Percentiles rank a stretch among this genome's conserved stretches.
Evolutionary conservation across 2,797 vertebrate genomes (phyloP).

Genomic region (Hyperoplus immaculatus): DNA sequence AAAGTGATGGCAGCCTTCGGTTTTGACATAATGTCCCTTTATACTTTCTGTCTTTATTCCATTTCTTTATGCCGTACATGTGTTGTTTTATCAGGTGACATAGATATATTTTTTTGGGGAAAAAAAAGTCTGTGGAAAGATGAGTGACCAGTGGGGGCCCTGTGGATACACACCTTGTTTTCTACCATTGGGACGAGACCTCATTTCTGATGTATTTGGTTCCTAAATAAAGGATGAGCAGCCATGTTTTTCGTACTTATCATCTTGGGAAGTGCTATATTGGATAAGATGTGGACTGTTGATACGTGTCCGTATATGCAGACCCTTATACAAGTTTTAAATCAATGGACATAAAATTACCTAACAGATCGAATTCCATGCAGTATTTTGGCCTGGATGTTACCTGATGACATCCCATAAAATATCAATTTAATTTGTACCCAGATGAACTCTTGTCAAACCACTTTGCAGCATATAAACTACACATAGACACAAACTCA

Average conservation of each 20-base stretch:
- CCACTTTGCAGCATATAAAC: constrained; percentile 58
- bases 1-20: not conserved
- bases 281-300: constrained; percentile 23
- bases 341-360: constrained; percentile 34
- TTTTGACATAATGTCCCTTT: not conserved
- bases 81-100: not conserved
- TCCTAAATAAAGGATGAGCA: constrained; percentile 37
- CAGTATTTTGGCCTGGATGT: constrained; percentile 62
- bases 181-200: no score
- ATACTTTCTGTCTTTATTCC: not conserved
- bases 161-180: no score
- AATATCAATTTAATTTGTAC: constrained; percentile 72
- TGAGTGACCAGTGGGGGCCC: no score
- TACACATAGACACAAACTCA: constrained; percentile 50
- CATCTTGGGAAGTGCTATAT: constrained; percentile 44
- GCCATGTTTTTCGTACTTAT: constrained; percentile 17
- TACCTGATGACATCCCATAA: constrained; percentile 74
- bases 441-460: constrained; percentile 50
- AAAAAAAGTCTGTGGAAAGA: not conserved
- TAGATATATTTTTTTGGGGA: not conserved
- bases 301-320: constrained; percentile 15
- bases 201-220: no score
- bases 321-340: constrained; percentile 34
- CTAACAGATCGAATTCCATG: constrained; percentile 59
- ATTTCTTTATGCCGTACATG: not conserved